Evolutionary conservation across 2,113 vertebrate genomes (phyloP).

Genomic region (Ictidomys tridecemlineatus): DNA sequence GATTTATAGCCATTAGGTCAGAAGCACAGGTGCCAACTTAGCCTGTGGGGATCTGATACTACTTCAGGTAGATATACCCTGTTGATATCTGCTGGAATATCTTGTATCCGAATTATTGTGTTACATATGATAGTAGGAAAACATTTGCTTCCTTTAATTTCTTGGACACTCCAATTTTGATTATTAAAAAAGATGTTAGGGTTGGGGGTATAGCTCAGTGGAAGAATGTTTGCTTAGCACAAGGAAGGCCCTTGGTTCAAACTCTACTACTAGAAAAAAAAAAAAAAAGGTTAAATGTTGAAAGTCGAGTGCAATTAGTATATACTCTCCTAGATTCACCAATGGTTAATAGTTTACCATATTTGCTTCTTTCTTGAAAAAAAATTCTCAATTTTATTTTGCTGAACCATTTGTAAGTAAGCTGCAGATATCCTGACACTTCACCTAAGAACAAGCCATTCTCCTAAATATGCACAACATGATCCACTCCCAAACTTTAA

Average conservation of each 20-base stretch:
- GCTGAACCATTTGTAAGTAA: background rate
- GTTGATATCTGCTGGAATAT: no score
- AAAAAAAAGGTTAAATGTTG: background rate
- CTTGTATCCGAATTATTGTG: background rate
- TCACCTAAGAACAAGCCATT: background rate
- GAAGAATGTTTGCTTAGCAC: no score
- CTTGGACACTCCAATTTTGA: no score
- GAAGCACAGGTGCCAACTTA: background rate
- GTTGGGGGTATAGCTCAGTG: no score
- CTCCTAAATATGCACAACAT: background rate
- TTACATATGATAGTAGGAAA: background rate
- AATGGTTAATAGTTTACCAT: no score
- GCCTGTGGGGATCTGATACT: no score
- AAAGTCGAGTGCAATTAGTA: background rate
- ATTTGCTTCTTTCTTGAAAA: no score
- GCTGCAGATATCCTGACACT: background rate
- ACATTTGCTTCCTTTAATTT: background rate
- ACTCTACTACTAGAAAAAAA: no score
- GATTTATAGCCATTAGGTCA: no score
- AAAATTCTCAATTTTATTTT: background rate
- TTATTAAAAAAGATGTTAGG: no score
- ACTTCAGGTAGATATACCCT: no score
- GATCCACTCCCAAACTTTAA: background rate
- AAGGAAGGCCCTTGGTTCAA: no score
- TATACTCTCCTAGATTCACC: background rate